Percentiles rank a stretch among this genome's conserved stretches.
phyloP scores from a whole-genome alignment of 2,888 invertebrate species.

The Ptychoptera contaminata region DNA sequence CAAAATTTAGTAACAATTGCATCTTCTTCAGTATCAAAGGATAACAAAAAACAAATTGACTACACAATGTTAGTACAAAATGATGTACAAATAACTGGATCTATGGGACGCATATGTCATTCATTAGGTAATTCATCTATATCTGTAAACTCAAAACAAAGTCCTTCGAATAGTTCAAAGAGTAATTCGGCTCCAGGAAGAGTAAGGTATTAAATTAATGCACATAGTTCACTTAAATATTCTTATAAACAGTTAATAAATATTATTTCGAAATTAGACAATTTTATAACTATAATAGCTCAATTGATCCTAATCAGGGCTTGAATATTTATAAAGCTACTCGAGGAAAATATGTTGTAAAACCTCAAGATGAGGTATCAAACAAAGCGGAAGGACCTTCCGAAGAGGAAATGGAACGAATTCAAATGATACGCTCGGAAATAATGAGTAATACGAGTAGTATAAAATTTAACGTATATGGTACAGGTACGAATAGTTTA shows the following conservation, averaged over 20 bases:
- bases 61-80: not conserved
- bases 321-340: conserved; percentile 31
- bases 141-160: conserved; percentile 29
- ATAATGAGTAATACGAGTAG: conserved; percentile 26
- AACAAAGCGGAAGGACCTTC: conserved; percentile 48
- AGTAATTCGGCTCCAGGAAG: conserved; percentile 32
- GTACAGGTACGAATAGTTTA: conserved; percentile 33
- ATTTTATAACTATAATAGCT: conserved; percentile 15
- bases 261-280: not conserved
- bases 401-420: conserved; percentile 39
- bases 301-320: conserved; percentile 31
- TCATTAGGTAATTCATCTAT: conserved; percentile 30
- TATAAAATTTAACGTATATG: conserved; percentile 24
- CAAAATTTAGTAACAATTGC: no score
- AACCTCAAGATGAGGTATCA: conserved; percentile 48
- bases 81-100: conserved; percentile 12
- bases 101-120: conserved; percentile 27
- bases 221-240: conserved; percentile 10
- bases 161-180: conserved; percentile 31
- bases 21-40: not conserved
- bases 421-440: conserved; percentile 37
- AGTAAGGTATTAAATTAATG: conserved; percentile 19
- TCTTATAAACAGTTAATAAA: conserved; percentile 3
- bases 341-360: conserved; percentile 44
- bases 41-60: not conserved